These are phyloP conservation scores for Thalassoma bifasciatum DNA, from an alignment of 2,113 vertebrate species.

Conservation along the genomic window DNA sequence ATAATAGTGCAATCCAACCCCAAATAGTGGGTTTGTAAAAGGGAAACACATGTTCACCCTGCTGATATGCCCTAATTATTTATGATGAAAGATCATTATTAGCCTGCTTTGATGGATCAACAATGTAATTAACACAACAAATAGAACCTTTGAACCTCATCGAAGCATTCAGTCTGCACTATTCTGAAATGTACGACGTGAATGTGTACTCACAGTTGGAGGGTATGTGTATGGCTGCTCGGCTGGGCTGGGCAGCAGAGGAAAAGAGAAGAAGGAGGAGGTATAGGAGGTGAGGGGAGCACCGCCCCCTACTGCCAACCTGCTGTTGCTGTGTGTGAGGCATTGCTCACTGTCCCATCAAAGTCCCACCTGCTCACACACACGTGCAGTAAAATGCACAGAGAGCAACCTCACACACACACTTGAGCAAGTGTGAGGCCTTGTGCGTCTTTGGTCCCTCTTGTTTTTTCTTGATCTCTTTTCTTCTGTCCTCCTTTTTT, in stretches of 20 bases:
- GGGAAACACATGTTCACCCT: slow-evolving; percentile 40
- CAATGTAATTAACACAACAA: slow-evolving; percentile 71
- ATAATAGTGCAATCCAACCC: slow-evolving; percentile 34
- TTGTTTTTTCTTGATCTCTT: slow-evolving; percentile 17
- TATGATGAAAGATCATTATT: slow-evolving; percentile 57
- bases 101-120: slow-evolving; percentile 65
- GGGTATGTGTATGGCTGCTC: slow-evolving; percentile 81
- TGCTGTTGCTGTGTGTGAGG: slow-evolving; percentile 81
- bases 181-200: slow-evolving; percentile 17
- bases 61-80: slow-evolving; percentile 63
- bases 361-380: slow-evolving; percentile 81
- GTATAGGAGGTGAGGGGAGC: slow-evolving; percentile 64
- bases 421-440: slow-evolving; percentile 44
- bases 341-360: slow-evolving; percentile 86
- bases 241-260: slow-evolving; percentile 61
- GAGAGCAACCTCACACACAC: slow-evolving; percentile 49
- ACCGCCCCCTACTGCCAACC: slow-evolving; percentile 82
- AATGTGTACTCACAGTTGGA: slow-evolving; percentile 82
- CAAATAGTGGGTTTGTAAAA: slow-evolving; percentile 33
- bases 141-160: slow-evolving; percentile 58
- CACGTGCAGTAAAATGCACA: slow-evolving; percentile 45
- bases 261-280: slow-evolving; percentile 68
- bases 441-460: slow-evolving; percentile 29
- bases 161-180: slow-evolving; percentile 35
- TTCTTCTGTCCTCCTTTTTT: background rate